Evolutionary conservation across 2,888 invertebrate genomes (phyloP).

Genomic region (Chrysomela aeneicollis): DNA sequence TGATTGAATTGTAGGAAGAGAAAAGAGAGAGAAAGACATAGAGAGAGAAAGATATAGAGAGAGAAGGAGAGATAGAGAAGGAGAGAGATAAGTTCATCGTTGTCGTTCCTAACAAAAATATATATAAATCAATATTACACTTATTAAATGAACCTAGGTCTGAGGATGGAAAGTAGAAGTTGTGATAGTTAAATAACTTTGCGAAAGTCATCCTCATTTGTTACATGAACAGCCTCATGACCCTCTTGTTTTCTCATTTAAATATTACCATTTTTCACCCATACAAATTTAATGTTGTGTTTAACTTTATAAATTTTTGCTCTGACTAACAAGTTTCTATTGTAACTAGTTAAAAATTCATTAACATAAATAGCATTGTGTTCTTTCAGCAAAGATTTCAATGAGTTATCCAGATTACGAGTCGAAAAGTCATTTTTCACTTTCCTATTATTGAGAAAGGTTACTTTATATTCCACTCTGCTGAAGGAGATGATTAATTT

Average conservation of each 20-base stretch:
- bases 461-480: neutral
- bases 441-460: slow-evolving; percentile 2
- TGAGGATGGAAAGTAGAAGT: neutral
- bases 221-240: slow-evolving; percentile 1
- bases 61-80: neutral
- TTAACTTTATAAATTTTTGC: neutral
- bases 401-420: slow-evolving; percentile 5
- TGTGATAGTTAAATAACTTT: neutral
- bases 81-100: neutral
- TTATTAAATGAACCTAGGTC: neutral
- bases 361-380: slow-evolving; percentile 10
- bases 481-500: slow-evolving; percentile 3
- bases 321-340: neutral
- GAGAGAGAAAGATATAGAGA: neutral
- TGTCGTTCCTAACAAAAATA: neutral
- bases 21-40: neutral
- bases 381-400: slow-evolving; percentile 7
- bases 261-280: slow-evolving; percentile 6
- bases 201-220: slow-evolving; percentile 7
- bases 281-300: neutral
- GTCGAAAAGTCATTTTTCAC: slow-evolving; percentile 8
- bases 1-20: neutral
- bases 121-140: neutral
- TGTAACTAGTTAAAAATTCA: slow-evolving; percentile 5
- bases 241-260: slow-evolving; percentile 6